Conservation (phyloP, 2,888 invertebrate genomes). For the Cordylochernes scorpioides region DNA sequence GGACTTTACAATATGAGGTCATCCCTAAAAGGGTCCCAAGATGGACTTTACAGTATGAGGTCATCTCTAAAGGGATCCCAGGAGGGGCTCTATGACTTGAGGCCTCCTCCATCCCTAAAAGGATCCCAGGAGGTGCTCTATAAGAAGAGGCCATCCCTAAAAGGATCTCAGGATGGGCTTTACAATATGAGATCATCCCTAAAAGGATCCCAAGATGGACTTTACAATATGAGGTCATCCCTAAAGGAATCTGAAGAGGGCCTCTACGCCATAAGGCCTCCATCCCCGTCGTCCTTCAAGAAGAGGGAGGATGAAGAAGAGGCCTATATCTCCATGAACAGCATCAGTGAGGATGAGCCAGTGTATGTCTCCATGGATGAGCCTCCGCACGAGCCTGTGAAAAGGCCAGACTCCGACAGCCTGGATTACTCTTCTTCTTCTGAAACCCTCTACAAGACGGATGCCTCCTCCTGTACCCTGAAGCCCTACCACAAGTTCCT, state of each 20-base stretch:
- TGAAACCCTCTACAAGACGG: too few species aligned
- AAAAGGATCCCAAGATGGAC: conserved; percentile 4
- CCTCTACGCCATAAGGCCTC: too few species aligned
- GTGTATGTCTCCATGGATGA: conserved; percentile 12
- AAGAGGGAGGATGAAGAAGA: conserved; percentile 3
- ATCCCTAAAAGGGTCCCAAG: too few species aligned
- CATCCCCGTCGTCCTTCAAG: neutral
- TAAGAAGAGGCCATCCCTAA: conserved; percentile 4
- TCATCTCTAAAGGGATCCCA: neutral
- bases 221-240: conserved; percentile 1
- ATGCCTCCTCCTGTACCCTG: too few species aligned
- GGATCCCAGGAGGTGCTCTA: conserved; percentile 4
- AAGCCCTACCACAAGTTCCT: too few species aligned
- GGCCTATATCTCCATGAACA: conserved; percentile 10
- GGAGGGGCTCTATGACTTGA: too few species aligned
- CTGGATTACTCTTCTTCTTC: neutral
- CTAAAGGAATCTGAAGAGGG: conserved; percentile 1
- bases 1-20: too few species aligned
- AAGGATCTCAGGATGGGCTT: neutral
- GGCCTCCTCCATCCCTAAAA: too few species aligned
- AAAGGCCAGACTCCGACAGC: conserved; percentile 1
- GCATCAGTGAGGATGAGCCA: conserved; percentile 7
- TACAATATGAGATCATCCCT: too few species aligned
- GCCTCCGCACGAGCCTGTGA: neutral
- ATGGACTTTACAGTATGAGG: neutral